A percentile compares a stretch with the other conserved stretches of the same genome.
Evolutionary conservation across 2,797 vertebrate species (phyloP).

Genomic region (Miichthys miiuy): DNA sequence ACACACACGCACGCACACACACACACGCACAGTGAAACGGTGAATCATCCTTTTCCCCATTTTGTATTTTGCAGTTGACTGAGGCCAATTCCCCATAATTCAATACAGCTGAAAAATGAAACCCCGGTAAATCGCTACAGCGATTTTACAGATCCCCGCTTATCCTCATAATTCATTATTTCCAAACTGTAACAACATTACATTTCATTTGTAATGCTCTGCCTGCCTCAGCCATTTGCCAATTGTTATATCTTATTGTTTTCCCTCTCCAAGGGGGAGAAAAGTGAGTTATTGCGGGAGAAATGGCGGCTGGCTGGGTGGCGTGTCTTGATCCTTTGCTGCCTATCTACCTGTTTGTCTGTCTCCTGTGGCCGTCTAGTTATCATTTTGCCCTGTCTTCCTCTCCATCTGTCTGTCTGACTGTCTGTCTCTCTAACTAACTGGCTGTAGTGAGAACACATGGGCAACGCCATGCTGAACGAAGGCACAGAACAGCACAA

Average conservation of each 20-base stretch:
- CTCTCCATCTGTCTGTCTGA: conserved; percentile 42
- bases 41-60: conserved; percentile 76
- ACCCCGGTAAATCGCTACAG: conserved; percentile 80
- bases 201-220: conserved; percentile 83
- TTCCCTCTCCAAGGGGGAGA: conserved; percentile 70
- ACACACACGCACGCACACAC: conserved; percentile 9
- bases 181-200: conserved; percentile 83
- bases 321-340: conserved; percentile 29
- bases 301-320: conserved; percentile 59
- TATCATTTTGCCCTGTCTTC: conserved; percentile 27
- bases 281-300: conserved; percentile 75
- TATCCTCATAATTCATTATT: conserved; percentile 83
- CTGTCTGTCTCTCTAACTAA: conserved; percentile 31
- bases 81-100: conserved; percentile 82
- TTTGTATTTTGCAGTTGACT: conserved; percentile 83
- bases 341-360: conserved; percentile 30
- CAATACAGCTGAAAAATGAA: conserved; percentile 84
- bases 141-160: conserved; percentile 82
- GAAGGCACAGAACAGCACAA: conserved; percentile 30
- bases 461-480: conserved; percentile 23
- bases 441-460: neutral
- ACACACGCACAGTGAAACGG: conserved; percentile 36
- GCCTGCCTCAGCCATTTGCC: conserved; percentile 80
- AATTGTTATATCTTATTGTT: conserved; percentile 83
- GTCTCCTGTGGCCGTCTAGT: conserved; percentile 21